Conservation (phyloP, 2,797 vertebrate species). For the Poeciliopsis infans region DNA sequence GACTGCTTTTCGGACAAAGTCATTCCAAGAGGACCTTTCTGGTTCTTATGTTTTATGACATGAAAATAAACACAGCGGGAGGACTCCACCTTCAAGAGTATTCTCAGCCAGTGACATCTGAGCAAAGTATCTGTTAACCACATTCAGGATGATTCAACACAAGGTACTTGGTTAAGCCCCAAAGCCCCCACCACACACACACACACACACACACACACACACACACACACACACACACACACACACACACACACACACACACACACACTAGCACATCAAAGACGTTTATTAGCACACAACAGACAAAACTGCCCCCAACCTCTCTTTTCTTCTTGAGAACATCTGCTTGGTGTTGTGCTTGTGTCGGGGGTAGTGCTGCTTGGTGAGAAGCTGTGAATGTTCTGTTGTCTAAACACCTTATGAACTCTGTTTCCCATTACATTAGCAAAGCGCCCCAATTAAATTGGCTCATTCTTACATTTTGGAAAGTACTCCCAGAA, state of each 20-base stretch:
- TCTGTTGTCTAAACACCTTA: conserved; percentile 1
- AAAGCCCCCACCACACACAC: not conserved
- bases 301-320: conserved; percentile 10
- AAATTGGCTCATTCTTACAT: not conserved
- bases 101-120: conserved; percentile 57
- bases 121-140: conserved; percentile 33
- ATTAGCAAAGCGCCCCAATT: not conserved
- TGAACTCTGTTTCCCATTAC: not conserved
- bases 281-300: conserved; percentile 58
- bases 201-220: not conserved
- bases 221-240: not conserved
- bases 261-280: conserved; percentile 23
- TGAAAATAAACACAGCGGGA: conserved; percentile 13
- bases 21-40: not conserved
- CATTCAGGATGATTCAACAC: conserved; percentile 41
- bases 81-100: conserved; percentile 17
- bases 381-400: conserved; percentile 16
- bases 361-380: conserved; percentile 22
- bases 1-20: not conserved
- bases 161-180: not conserved
- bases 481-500: not conserved
- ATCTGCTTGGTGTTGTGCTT: conserved; percentile 48
- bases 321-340: conserved; percentile 41
- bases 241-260: not conserved
- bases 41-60: not conserved